phyloP scores from a whole-genome alignment of 1,140 invertebrate species.

The Augochlora pura region DNA sequence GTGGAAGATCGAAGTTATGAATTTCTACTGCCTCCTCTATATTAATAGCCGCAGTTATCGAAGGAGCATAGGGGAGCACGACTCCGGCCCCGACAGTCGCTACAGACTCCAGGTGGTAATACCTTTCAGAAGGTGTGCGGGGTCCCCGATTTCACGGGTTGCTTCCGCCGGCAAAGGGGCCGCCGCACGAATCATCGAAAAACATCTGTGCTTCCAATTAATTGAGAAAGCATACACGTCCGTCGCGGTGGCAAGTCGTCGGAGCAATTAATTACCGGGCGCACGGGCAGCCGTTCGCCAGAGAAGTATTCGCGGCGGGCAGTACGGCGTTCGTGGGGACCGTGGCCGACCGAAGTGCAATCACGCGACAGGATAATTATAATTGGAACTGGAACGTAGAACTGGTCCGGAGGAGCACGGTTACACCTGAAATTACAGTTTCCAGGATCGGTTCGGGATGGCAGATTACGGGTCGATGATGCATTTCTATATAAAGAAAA shows the following conservation, averaged over 20 bases:
- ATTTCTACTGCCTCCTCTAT: too few species aligned
- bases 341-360: neutral
- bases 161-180: neutral
- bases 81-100: neutral
- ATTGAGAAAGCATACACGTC: neutral
- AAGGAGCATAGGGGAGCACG: neutral
- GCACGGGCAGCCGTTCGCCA: neutral
- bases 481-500: conserved; percentile 8
- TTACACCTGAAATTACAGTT: neutral
- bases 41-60: neutral
- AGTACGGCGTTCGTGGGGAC: neutral
- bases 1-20: too few species aligned
- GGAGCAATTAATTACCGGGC: neutral
- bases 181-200: neutral
- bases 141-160: neutral
- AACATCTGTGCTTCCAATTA: neutral
- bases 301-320: neutral
- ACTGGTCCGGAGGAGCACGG: neutral
- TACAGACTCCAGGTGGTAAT: neutral
- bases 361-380: neutral
- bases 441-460: neutral
- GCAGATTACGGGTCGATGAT: neutral
- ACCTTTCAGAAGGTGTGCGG: neutral
- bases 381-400: neutral
- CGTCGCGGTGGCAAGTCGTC: neutral